These are phyloP conservation scores for Melanotaenia nigrans DNA, from an alignment of 2,797 vertebrate species.

Conservation along the genomic window DNA sequence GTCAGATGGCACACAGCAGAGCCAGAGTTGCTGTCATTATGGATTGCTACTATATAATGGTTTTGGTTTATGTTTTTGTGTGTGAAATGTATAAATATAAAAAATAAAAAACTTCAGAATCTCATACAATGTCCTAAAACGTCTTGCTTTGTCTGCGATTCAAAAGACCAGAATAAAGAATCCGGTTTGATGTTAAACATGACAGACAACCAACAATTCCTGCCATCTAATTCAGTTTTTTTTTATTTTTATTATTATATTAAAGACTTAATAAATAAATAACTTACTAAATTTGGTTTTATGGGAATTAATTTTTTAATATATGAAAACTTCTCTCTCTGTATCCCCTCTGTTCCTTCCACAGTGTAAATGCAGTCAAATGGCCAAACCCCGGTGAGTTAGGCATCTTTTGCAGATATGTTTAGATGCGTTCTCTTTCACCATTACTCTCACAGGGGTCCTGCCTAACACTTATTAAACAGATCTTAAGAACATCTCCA, in stretches of 20 bases:
- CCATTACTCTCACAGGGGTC: slow-evolving; percentile 51
- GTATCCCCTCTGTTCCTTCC: not conserved
- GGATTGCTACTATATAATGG: not conserved
- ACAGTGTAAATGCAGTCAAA: slow-evolving; percentile 58
- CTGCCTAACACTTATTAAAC: slow-evolving; percentile 81
- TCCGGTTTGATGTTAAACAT: not conserved
- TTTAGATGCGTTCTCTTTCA: slow-evolving; percentile 29
- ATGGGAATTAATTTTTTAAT: not conserved
- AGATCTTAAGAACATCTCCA: slow-evolving; percentile 79
- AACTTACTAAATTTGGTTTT: no score
- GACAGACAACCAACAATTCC: not conserved
- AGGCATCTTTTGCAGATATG: slow-evolving; percentile 51
- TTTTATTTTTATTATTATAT: not conserved
- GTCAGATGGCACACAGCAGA: not conserved
- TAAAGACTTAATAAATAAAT: no score
- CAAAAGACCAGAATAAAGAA: not conserved
- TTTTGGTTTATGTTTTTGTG: not conserved
- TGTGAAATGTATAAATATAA: not conserved
- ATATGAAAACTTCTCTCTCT: not conserved
- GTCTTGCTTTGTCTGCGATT: not conserved
- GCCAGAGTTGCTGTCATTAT: not conserved
- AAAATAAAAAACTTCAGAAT: not conserved
- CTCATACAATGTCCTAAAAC: not conserved
- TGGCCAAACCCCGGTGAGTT: slow-evolving; percentile 37
- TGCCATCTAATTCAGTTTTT: not conserved